A percentile compares a stretch with the other conserved stretches of the same genome.
Evolutionary conservation across 1,140 invertebrate species (phyloP).

Genomic region (Eueides isabella): DNA sequence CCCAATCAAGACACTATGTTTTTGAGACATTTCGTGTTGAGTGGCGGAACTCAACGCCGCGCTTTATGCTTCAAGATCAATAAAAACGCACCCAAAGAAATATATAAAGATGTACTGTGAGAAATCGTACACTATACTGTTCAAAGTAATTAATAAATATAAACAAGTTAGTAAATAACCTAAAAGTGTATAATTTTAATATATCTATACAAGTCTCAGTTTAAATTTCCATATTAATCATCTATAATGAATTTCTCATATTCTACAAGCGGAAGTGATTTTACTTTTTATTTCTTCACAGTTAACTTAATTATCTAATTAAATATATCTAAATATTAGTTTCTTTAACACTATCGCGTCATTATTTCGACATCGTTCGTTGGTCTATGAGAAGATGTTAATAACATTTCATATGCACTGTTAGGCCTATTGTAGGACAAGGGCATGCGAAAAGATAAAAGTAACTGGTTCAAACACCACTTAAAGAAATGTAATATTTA

Average conservation of each 20-base stretch:
- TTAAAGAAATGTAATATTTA: no score
- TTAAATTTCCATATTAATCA: constrained; percentile 3
- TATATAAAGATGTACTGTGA: no score
- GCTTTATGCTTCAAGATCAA: no score
- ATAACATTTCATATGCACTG: background rate
- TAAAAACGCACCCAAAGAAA: no score
- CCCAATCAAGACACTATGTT: no score
- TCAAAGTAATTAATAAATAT: background rate
- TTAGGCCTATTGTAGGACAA: no score
- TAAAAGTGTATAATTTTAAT: background rate
- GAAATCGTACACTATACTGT: background rate
- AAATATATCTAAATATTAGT: constrained; percentile 1
- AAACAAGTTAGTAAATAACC: background rate
- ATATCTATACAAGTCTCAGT: background rate
- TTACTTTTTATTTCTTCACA: constrained; percentile 12
- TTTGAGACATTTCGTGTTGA: background rate
- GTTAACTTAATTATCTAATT: background rate
- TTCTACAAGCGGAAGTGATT: constrained; percentile 1
- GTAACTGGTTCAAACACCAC: no score
- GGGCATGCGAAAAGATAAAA: no score
- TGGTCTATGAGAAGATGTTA: background rate
- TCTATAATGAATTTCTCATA: background rate
- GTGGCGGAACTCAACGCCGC: background rate
- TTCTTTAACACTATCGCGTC: constrained; percentile 7
- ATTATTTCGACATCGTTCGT: background rate